Evolutionary conservation across 1,140 invertebrate genomes (phyloP), one percentile per base, ranked within the genome.

Genomic region (Bicyclus anynana): DNA sequence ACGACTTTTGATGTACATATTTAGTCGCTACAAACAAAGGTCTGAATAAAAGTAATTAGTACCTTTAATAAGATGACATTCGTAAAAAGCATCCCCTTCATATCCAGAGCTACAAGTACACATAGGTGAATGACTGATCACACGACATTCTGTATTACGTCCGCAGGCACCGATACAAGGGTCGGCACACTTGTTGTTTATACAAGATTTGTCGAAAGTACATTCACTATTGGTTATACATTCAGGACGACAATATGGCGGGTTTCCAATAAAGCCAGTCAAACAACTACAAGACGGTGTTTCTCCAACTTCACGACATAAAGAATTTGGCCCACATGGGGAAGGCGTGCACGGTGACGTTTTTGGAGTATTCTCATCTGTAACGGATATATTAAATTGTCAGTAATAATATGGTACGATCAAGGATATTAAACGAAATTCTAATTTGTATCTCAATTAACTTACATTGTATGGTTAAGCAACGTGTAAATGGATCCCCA

Each of bases 81-180:
- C 74, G 49, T 89, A 89, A 69, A 94, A 95, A 6, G 95, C 92
- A 87, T 96, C 90, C 29, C 95, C 95, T 52, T 90, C 91, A 66
- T 91, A 94, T 27, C 92, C 92, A 17, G 83, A 62, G 59, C 90
- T 78, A 79, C 94, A 96, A 27, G 89, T 88, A 77, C 95, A 96
- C 62, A 92, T 91, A 17, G 95, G 92, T 18, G 93, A 90, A 77
- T 96, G 95, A 73, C 93, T 94, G 0, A 94, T 84, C 27, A 95
- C 93, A 53, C 92, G 88, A 78, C 95, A 96, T 23, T 92, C 79
- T 1, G 94, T 92, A 72, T 93, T 92, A 46, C 77, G 72, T 9
- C 95, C 94, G 74, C 95, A 97, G 5, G 93, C 91, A 46, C 94
- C 94, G 1, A 92, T 89, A 71, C 95, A 96, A 0, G 95, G 94